Percentiles rank a stretch among this genome's conserved stretches.
phyloP scores from a whole-genome alignment of 2,113 vertebrate species.

The Hemicordylus capensis region DNA sequence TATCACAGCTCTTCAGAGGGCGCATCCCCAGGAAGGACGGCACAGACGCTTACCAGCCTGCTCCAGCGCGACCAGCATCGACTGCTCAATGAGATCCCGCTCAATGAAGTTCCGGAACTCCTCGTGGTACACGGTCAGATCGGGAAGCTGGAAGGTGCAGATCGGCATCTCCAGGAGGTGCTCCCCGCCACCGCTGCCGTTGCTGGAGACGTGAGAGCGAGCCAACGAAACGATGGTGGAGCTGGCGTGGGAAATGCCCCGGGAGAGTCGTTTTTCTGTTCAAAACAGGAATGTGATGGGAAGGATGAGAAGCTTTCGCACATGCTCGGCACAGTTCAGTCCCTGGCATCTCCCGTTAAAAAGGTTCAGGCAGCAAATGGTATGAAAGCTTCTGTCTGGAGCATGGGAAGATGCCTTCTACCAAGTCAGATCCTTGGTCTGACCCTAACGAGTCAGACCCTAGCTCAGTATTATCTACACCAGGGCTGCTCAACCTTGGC shows the following conservation, averaged over 20 bases:
- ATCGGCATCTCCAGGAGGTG: conserved; percentile 92
- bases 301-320: rapidly evolving
- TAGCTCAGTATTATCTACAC: no score
- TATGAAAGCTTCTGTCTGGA: no score
- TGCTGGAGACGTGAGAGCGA: conserved; percentile 91
- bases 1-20: no score
- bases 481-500: no score
- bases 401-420: no score
- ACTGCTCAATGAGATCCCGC: conserved; percentile 96
- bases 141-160: conserved; percentile 97
- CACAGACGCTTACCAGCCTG: conserved; percentile 86
- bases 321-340: no score
- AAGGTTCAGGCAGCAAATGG: no score
- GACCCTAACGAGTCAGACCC: no score
- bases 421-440: no score
- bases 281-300: background rate
- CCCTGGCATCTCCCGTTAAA: no score
- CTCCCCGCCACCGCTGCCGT: conserved; percentile 83
- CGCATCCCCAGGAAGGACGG: background rate
- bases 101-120: conserved; percentile 96
- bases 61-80: conserved; percentile 95
- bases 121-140: conserved; percentile 92
- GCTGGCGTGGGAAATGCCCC: conserved; percentile 95
- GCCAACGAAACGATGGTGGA: conserved; percentile 94
- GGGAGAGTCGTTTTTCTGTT: conserved; percentile 90